Conservation (phyloP, 1,140 invertebrate species). For the Brachionus manjavacas region DNA sequence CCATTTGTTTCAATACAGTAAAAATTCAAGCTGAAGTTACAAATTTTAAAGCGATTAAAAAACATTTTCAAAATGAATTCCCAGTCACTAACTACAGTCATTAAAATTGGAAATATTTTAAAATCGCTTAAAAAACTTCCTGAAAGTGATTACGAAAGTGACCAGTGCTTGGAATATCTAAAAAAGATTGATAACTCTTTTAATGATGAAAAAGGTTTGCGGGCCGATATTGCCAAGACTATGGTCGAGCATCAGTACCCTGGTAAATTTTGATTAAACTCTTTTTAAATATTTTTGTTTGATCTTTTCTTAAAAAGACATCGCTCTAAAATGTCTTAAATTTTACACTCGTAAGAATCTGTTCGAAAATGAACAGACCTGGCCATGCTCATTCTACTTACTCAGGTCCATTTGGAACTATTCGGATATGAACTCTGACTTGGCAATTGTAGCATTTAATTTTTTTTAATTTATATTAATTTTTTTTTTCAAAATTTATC, state of each 20-base stretch:
- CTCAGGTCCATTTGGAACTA: constrained; percentile 33
- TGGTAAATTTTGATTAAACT: not conserved
- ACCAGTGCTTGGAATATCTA: constrained; percentile 30
- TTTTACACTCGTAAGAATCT: constrained; percentile 24
- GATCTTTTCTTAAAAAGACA: not conserved
- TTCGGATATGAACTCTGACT: not conserved
- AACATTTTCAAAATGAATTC: constrained; percentile 26
- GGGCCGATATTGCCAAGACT: not conserved
- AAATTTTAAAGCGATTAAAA: not conserved
- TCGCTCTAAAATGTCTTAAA: constrained; percentile 21
- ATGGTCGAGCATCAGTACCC: constrained; percentile 29
- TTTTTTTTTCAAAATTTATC: not conserved
- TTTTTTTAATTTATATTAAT: not conserved
- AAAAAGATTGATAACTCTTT: constrained; percentile 30
- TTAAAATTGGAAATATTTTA: constrained; percentile 29
- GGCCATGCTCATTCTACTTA: constrained; percentile 1
- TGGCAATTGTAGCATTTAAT: not conserved
- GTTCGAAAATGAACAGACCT: constrained; percentile 26
- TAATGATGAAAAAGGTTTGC: constrained; percentile 12
- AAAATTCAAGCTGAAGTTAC: not conserved
- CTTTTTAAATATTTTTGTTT: not conserved
- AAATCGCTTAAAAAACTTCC: constrained; percentile 31
- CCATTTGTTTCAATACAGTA: not conserved
- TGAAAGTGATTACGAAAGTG: constrained; percentile 18
- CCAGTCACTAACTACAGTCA: not conserved